Conservation (phyloP, 1,140 invertebrate species). For the Cotesia chilonis region DNA sequence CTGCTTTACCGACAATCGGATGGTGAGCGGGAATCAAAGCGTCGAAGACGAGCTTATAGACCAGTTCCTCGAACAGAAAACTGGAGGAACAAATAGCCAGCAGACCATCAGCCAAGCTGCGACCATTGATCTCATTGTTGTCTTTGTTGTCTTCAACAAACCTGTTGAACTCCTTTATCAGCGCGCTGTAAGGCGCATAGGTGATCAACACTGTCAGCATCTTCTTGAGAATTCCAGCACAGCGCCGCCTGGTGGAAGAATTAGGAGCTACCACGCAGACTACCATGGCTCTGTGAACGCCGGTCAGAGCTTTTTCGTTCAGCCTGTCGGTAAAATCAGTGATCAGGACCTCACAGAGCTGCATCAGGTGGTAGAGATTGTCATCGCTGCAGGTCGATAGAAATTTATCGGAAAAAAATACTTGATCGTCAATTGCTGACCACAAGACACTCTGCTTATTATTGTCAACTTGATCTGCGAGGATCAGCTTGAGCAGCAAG, state of each 20-base stretch:
- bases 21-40: constrained; percentile 75
- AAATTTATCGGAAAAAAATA: constrained; percentile 86
- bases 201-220: constrained; percentile 52
- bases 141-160: constrained; percentile 66
- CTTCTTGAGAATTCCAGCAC: constrained; percentile 53
- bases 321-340: constrained; percentile 70
- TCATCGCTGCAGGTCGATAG: constrained; percentile 76
- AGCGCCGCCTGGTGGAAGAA: constrained; percentile 52
- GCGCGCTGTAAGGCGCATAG: constrained; percentile 60
- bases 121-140: constrained; percentile 51
- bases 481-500: constrained; percentile 74
- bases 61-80: constrained; percentile 53
- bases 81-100: constrained; percentile 57
- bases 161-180: constrained; percentile 71
- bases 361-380: constrained; percentile 70
- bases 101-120: constrained; percentile 59
- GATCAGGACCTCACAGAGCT: constrained; percentile 73
- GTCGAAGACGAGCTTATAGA: constrained; percentile 59
- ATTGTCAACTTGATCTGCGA: constrained; percentile 67
- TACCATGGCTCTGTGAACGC: constrained; percentile 72
- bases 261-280: constrained; percentile 69
- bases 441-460: constrained; percentile 71
- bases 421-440: constrained; percentile 78
- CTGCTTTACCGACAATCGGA: constrained; percentile 69
- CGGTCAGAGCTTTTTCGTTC: constrained; percentile 59